Base-by-base conservation (phyloP, 2,888 invertebrate species). In the Drosophila neutralis region DNA sequence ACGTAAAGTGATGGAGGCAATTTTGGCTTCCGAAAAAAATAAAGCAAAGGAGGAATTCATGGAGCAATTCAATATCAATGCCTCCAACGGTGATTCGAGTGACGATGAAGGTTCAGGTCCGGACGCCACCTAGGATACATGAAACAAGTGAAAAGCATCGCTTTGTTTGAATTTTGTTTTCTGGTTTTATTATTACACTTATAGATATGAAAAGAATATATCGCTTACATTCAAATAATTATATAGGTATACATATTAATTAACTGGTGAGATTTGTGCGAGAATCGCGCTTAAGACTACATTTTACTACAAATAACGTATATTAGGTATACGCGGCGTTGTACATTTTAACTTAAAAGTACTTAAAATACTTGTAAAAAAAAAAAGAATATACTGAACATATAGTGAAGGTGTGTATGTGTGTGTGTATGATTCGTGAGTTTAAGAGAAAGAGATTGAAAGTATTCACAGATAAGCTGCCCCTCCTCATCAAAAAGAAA, bases 401-500 rank as follows among this genome's bases (percentile, higher is more conserved):
- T 51, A 15, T 2, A 45, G 45, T 24, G 15, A 15, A 45, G n/a
- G 21, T 21, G 45, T 42, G 21, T 42, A 5, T n/a, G 40, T 40
- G n/a, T 40, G n/a, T n/a, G 13, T 21, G 7, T 53, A 21, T n/a
- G 40, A 7, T 45, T 61, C 61, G 35, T 61, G 27, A n/a, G 54
- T 60, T 54, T 53, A 49, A 35, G 36, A 61, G 64, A 66, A 67
- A 69, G 29, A 60, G 65, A 10, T 52, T 52, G 69, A 62, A 76
- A 76, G 38, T 76, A 80, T 79, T 89, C 89, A 88, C 89, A 89
- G 89, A 80, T 86, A 80, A 80, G 90, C 84, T 84, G 79, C 71
- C 71, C 69, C 73, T 70, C 64, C 72, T 49, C 48, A 70, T 57
- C 31, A 36, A 61, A 60, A 52, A 24, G 27, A 45, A 49, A n/a